These are phyloP conservation scores for Lynx canadensis DNA, from an alignment of 2,113 vertebrate species.

Conservation along the genomic window DNA sequence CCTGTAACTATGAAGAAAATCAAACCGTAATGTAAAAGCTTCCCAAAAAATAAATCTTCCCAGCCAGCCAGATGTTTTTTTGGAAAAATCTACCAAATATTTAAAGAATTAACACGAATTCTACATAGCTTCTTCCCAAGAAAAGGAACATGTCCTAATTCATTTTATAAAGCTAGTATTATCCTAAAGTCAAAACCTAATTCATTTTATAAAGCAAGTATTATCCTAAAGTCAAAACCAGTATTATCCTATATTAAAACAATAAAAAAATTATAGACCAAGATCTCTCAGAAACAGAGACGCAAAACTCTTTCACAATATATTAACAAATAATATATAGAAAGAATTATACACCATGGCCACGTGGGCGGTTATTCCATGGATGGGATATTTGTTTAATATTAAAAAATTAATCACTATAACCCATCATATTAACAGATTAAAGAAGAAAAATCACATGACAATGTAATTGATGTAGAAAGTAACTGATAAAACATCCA, in stretches of 20 bases:
- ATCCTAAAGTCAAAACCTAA: not conserved
- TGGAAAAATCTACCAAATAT: not conserved
- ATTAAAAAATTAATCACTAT: not conserved
- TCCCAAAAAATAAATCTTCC: not conserved
- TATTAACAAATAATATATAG: not conserved
- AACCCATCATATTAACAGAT: not conserved
- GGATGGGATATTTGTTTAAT: not conserved
- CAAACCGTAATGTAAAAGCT: not conserved
- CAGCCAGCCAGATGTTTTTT: not conserved
- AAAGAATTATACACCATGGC: not conserved
- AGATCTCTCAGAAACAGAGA: not conserved
- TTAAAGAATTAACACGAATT: not conserved
- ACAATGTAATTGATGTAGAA: not conserved
- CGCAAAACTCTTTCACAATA: not conserved
- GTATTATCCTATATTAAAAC: too few relatives aligned
- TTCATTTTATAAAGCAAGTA: too few relatives aligned
- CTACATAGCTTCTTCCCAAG: not conserved
- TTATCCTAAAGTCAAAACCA: too few relatives aligned
- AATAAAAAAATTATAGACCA: not conserved
- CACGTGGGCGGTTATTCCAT: not conserved
- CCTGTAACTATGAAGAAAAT: not conserved
- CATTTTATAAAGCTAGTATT: not conserved
- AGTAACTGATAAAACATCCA: not conserved
- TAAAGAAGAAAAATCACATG: not conserved
- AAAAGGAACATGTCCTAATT: not conserved